Evolutionary conservation across 2,888 invertebrate species (phyloP), one percentile per base, ranked within the genome.

Genomic region (Nemotelus pantherinus): DNA sequence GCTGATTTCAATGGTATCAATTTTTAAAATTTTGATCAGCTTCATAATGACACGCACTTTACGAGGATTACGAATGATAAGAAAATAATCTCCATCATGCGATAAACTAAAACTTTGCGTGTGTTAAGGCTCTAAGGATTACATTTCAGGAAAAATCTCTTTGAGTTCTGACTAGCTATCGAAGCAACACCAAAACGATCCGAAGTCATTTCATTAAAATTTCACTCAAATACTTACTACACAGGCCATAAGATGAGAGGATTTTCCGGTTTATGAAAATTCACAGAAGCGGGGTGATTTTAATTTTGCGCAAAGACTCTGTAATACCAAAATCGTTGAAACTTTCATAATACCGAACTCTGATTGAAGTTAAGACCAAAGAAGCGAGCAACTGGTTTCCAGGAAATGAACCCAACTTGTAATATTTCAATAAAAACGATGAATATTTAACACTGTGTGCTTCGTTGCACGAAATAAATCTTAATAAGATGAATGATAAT

Each of bases 231-330:
- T 6, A 50, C 50, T 6, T 50, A 5, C 50, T n/a, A n/a, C n/a
- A n/a, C n/a, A n/a, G n/a, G 43, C 41, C 63, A 43, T 63, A 63
- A 63, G 43, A 39, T n/a, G n/a, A 63, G 25, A 9, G 25, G 43
- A 63, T 63, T 63, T 63, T 63, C 63, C 63, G 63, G 25, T 63
- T 9, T 63, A 63, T 63, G 63, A 3, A 63, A 63, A 63, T 63
- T 63, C 63, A 63, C 39, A 5, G n/a, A n/a, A 63, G 3, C 43
- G 3, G 43, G 43, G 43, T 41, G 63, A 63, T 39, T 63, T 63
- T 63, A 63, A 63, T 63, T 41, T 63, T 43, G 41, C 43, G n/a
- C n/a, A n/a, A n/a, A n/a, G n/a, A 7, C 43, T 43, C 41, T 3
- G 7, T 43, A 9, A 41, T 41, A n/a, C 43, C 41, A 39, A 25